Base-by-base conservation (phyloP, 2,797 vertebrate genomes). In the Etheostoma perlongum region DNA sequence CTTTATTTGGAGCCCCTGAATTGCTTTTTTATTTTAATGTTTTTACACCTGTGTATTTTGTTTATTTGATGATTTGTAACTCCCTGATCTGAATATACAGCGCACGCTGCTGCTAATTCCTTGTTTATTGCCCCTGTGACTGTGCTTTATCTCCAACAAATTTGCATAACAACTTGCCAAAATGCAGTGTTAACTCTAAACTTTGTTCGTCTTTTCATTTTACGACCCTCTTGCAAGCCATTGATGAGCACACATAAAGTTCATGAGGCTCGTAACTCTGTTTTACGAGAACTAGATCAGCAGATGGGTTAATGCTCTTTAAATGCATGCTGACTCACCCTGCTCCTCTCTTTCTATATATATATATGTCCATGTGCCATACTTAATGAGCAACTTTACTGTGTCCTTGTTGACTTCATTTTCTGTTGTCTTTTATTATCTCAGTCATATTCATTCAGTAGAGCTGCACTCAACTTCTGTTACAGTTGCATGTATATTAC, bases 251-350 rank as follows among this genome's bases (percentile, higher is more conserved):
- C 72, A 82, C 73, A 83, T 87, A 88, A 90, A 85, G 81, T 91
- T 76, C 79, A 90, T 60, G 66, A 82, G 66, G 67, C 84, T 82
- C 79, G 30, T 93, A 91, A 93, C 76, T 89, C 74, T 85, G 48
- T 68, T 91, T 90, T 87, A 89, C 13, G 69, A 73, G 74, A 79
- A 70, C 72, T 63, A 82, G 70, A 84, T 86, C 83, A 86, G 84
- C 85, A 91, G 89, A 89, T 86, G 82, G 82, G 90, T 84, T 89
- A 82, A 92, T 78, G 85, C 90, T 85, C 66, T 72, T 58, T 69
- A 88, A 90, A 93, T 79, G 82, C 73, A 58, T 66, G 84, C 88
- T 90, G 90, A 92, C 87, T 92, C 87, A 85, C 80, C 67, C 49
- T 2, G 62, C 73, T 69, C 6, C 67, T 77, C 48, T 63, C 40